phyloP scores from a whole-genome alignment of 2,888 invertebrate genomes.

The Campopleginae sp. region DNA sequence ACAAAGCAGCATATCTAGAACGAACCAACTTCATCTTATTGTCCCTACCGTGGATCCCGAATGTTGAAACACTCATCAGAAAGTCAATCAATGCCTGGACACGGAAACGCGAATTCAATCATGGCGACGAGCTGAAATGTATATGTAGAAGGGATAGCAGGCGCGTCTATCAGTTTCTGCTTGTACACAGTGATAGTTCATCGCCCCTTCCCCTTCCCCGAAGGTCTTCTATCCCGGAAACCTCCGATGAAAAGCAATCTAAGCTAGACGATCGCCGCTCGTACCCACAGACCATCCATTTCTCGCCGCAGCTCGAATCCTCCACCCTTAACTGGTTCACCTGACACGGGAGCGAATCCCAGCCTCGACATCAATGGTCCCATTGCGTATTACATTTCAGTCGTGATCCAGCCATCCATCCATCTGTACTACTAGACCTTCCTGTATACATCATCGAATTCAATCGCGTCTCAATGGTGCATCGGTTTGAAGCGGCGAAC shows the following conservation, averaged over 20 bases:
- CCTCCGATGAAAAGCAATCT: constrained; percentile 57
- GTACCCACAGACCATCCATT: constrained; percentile 43
- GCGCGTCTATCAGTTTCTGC: constrained; percentile 36
- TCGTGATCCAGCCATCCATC: constrained; percentile 20
- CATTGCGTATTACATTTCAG: constrained; percentile 33
- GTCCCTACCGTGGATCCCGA: constrained; percentile 7
- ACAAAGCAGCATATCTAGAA: background rate
- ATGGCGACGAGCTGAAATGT: constrained; percentile 35
- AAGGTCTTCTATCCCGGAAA: constrained; percentile 22
- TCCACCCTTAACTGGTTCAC: constrained; percentile 31
- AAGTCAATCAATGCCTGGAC: constrained; percentile 61
- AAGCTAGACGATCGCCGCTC: constrained; percentile 41
- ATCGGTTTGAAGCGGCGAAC: constrained; percentile 15
- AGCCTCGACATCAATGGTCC: constrained; percentile 15
- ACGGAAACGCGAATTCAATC: constrained; percentile 49
- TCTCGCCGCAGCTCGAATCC: constrained; percentile 29
- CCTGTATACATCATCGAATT: constrained; percentile 9
- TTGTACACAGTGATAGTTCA: constrained; percentile 14
- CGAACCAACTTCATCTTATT: constrained; percentile 18
- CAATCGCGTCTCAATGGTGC: constrained; percentile 22
- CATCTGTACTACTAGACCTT: constrained; percentile 20
- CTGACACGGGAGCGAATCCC: constrained; percentile 26
- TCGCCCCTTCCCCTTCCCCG: background rate
- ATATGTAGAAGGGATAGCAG: constrained; percentile 4
- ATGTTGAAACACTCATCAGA: constrained; percentile 42